Evolutionary conservation across 2,113 vertebrate species (phyloP).

Genomic region (Pithys albifrons): DNA sequence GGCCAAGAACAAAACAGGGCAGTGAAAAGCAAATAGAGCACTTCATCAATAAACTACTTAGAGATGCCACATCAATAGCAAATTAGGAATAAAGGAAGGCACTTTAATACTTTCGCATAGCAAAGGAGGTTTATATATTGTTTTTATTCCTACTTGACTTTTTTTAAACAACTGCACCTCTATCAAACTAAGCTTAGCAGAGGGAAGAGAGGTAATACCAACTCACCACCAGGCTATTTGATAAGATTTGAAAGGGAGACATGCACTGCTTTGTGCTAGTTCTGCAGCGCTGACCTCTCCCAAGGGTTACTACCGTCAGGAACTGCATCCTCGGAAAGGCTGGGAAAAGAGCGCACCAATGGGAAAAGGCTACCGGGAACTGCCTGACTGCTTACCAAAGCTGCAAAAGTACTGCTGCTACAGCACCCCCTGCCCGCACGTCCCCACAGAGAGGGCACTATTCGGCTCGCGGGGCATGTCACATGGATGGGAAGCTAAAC

Average conservation of each 20-base stretch:
- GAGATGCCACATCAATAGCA: conserved; percentile 59
- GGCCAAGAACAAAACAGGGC: conserved; percentile 64
- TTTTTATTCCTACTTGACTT: conserved; percentile 58
- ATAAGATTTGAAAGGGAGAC: neutral
- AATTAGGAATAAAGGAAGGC: conserved; percentile 60
- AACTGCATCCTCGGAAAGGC: neutral
- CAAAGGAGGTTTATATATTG: conserved; percentile 29
- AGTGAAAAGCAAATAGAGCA: conserved; percentile 62
- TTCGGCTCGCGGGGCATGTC: neutral
- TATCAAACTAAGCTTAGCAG: neutral
- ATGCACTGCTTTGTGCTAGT: neutral
- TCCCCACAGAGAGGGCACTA: neutral
- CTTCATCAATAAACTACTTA: conserved; percentile 66
- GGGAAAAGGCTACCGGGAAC: neutral
- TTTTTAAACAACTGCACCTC: neutral
- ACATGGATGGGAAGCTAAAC: neutral
- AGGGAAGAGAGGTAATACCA: neutral
- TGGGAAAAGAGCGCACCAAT: neutral
- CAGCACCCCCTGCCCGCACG: neutral
- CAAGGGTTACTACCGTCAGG: neutral
- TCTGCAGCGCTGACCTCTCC: neutral
- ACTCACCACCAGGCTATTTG: neutral
- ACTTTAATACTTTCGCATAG: conserved; percentile 23
- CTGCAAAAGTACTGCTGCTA: neutral
- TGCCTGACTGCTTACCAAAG: neutral